Base-by-base conservation (phyloP, 2,113 vertebrate genomes). In the Platysteira castanea region DNA sequence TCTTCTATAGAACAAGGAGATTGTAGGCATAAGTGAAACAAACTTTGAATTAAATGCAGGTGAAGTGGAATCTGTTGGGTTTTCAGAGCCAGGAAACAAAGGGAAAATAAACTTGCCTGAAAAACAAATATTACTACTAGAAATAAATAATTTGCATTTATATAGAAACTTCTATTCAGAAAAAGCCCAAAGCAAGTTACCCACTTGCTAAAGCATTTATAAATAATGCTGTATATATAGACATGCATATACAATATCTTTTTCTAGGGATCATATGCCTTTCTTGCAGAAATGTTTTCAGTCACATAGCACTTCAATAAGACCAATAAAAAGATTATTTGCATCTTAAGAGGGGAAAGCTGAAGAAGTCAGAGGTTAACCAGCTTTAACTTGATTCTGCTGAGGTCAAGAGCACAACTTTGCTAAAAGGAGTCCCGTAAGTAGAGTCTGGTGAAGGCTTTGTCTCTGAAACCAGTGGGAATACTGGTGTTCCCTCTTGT, bases 1-100 rank as follows among this genome's bases (percentile, higher is more conserved):
- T 97, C 96, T 98, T 89, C 97, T 97, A 95, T 93, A 96, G 93
- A 98, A 98, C 94, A 96, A 95, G 94, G 79, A 93, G 89, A 97
- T 73, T 82, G 93, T 88, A 88, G 77, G 86, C 79, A 84, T 96
- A 97, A 98, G 76, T 96, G 96, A 97, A 98, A 93, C 91, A 98
- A 97, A 97, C 87, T 97, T 97, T 94, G 95, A 97, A 97, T 97
- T 95, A 98, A 95, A 97, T 95, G 95, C 87, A 96, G 95, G 96
- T 79, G 89, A 67, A 95, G 84, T 96, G 83, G 94, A 97, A 97
- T 97, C 95, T 86, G 85, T 91, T 74, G 49, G 54, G 68, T 94
- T 80, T 95, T 96, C 88, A 89, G 39, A 92, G 59, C 41, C 33
- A 87, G 71, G 89, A 92, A 96, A 93, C 83, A 92, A 90, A 93